Conservation (phyloP, 2,888 invertebrate species). For the Parascotia fuliginaria region DNA sequence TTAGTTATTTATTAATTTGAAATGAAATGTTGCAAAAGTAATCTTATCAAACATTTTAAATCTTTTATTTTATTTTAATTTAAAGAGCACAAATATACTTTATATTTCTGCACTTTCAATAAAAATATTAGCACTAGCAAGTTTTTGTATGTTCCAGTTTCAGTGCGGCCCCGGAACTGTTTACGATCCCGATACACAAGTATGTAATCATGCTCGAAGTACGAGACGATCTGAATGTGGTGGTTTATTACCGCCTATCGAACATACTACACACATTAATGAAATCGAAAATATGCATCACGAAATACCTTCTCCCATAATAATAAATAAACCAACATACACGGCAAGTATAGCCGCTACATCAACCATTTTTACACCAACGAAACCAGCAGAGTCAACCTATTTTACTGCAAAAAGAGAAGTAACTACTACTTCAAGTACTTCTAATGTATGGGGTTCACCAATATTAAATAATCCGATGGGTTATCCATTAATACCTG, state of each 20-base stretch:
- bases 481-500: slow-evolving; percentile 1
- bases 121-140: background rate
- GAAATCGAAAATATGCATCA: slow-evolving; percentile 66
- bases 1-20: slow-evolving; percentile 33
- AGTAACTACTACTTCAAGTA: slow-evolving; percentile 16
- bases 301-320: slow-evolving; percentile 70
- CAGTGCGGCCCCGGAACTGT: slow-evolving; percentile 91
- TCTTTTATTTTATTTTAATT: too few relatives aligned
- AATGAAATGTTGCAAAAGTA: too few relatives aligned
- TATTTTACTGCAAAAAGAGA: slow-evolving; percentile 16
- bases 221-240: slow-evolving; percentile 90
- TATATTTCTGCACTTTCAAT: too few relatives aligned
- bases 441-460: slow-evolving; percentile 26
- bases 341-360: slow-evolving; percentile 20
- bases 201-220: slow-evolving; percentile 89
- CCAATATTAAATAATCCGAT: slow-evolving; percentile 3
- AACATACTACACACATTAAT: slow-evolving; percentile 66
- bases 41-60: too few relatives aligned
- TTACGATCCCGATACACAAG: slow-evolving; percentile 88
- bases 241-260: slow-evolving; percentile 46
- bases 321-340: slow-evolving; percentile 47
- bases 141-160: slow-evolving; percentile 78
- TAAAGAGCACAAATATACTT: too few relatives aligned
- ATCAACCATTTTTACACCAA: slow-evolving; percentile 9
- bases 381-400: background rate